A percentile compares a stretch with the other conserved stretches of the same genome.
phyloP scores from a whole-genome alignment of 2,797 vertebrate species.

The Adrianichthys oophorus region DNA sequence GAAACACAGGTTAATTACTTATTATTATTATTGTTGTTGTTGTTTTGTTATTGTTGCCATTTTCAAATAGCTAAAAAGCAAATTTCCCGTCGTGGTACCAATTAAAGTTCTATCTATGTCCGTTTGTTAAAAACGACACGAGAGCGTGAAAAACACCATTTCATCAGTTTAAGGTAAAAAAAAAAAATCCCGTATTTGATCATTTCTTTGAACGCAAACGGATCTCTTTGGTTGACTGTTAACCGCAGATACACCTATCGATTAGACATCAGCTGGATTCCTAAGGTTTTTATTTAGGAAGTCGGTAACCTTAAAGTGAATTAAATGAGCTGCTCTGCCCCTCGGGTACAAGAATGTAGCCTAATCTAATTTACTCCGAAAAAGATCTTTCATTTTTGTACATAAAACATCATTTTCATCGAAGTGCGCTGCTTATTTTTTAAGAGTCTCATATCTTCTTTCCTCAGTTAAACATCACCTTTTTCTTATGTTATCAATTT shows the following conservation, averaged over 20 bases:
- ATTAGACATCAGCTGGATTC: constrained; percentile 71
- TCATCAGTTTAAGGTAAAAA: constrained; percentile 29
- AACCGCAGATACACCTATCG: constrained; percentile 65
- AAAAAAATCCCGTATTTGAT: constrained; percentile 23
- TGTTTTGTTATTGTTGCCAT: neutral
- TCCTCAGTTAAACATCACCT: too few relatives aligned
- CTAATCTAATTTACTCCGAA: constrained; percentile 71
- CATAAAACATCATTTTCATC: constrained; percentile 2
- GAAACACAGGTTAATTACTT: constrained; percentile 37
- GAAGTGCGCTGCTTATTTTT: too few relatives aligned
- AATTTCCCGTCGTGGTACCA: too few relatives aligned
- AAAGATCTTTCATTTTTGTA: constrained; percentile 53
- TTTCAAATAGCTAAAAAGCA: too few relatives aligned
- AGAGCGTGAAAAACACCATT: constrained; percentile 19
- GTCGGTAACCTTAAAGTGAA: constrained; percentile 74
- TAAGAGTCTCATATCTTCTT: too few relatives aligned
- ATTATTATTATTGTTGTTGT: constrained; percentile 14
- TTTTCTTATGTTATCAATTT: too few relatives aligned
- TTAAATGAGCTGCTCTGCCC: constrained; percentile 69
- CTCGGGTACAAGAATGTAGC: constrained; percentile 69
- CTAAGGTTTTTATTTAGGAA: constrained; percentile 67
- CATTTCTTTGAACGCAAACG: constrained; percentile 44
- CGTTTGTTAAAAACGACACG: too few relatives aligned
- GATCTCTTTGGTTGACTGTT: constrained; percentile 55
- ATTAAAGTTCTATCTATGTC: too few relatives aligned